A percentile compares a stretch with the other conserved stretches of the same genome.
phyloP scores from a whole-genome alignment of 2,113 vertebrate species.

The Cavia porcellus region DNA sequence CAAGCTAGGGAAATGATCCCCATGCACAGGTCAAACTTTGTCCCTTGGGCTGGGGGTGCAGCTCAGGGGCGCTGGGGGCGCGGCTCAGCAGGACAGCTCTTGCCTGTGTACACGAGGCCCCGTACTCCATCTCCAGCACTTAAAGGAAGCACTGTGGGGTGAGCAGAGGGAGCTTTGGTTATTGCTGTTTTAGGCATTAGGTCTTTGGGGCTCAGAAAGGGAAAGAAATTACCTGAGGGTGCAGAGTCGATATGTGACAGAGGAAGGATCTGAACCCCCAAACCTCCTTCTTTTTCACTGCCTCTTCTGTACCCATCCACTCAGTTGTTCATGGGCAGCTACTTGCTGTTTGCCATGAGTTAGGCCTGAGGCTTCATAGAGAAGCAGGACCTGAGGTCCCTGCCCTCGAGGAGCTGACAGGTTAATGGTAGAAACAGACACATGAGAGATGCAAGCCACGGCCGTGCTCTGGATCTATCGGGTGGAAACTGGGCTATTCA shows the following conservation, averaged over 20 bases:
- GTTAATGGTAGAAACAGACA: background rate
- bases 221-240: background rate
- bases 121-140: background rate
- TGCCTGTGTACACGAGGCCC: background rate
- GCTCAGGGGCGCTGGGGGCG: background rate
- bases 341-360: accelerated
- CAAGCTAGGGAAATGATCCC: background rate
- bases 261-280: background rate
- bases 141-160: background rate
- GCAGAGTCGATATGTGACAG: background rate
- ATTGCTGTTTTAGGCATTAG: background rate
- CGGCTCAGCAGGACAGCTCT: background rate
- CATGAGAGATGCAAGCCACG: accelerated
- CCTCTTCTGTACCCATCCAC: too few relatives aligned
- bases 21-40: accelerated
- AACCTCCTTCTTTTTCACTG: background rate
- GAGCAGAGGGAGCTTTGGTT: background rate
- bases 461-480: background rate
- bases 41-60: background rate
- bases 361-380: accelerated
- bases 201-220: background rate
- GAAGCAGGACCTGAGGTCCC: background rate
- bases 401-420: background rate
- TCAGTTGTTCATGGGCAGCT: accelerated
- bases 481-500: background rate